Base-by-base conservation (phyloP, 1,140 invertebrate genomes). In the Helicorthomorpha holstii region DNA sequence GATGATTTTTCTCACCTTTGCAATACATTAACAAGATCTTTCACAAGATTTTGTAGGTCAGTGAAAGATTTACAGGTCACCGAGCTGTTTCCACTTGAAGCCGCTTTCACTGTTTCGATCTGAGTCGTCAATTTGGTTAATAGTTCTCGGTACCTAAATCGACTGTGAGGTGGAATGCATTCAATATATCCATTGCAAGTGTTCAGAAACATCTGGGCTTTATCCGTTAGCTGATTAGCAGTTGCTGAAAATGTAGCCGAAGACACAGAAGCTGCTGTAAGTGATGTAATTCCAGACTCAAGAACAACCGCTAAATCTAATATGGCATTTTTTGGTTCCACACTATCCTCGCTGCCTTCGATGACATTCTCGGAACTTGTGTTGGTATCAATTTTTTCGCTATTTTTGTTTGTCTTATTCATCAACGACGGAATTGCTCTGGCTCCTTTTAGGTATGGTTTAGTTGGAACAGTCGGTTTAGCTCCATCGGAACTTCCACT, bases 101-200 rank as follows among this genome's bases (percentile, higher is more conserved):
- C 64, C 44, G 55, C 79, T 1, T 79, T 79, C 44, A 83, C 74
- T 50, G 89, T 61, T 58, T 78, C 76, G 22, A 83, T 82, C 63
- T 90, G 83, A 1, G 74, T 73, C 63, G 92, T 87, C 23, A 95
- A 70, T 7, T 81, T 72, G 0, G 80, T 79, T 2, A 92, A 75
- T 50, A 92, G 70, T 63, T 93, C 88, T 10, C 86, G 79, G 60
- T 91, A 81, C 58, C 89, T 85, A 64, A 94, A 90, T 52, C 89
- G 81, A 25, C 83, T 78, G 61, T 88, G 85, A 19, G 88, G 83
- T 21, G 86, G 79, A 55, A 88, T 81, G 54, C 70, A 71, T 54
- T 83, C 81, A 0, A 77, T 74, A 50, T 83, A 81, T 41, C 76
- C 76, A 38, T 76, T 70, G 64, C 85, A 90, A 53, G 82, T 80